Evolutionary conservation across 2,888 invertebrate genomes (phyloP), one percentile per base, ranked within the genome.

Genomic region (Stegana nigrithorax): DNA sequence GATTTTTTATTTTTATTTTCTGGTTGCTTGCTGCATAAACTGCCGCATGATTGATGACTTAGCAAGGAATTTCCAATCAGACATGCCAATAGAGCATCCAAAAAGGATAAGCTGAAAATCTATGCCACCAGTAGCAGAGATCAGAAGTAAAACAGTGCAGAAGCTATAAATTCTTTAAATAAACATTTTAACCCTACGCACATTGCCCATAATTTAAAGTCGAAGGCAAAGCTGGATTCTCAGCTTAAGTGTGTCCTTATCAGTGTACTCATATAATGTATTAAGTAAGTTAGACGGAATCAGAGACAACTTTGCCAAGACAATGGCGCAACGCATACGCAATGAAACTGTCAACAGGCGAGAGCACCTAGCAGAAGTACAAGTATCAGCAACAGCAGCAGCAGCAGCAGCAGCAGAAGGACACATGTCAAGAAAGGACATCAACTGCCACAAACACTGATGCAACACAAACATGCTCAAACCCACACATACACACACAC

Each of bases 11-110:
- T 67, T 65, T 78, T 70, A n/a, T n/a, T n/a, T n/a, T n/a, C n/a
- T 71, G 66, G 50, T 65, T 61, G 39, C 14, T 39, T 17, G 23
- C 5, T 6, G 0, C 23, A 23, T 23, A 21, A 12, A 51, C 14
- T 63, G 65, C 59, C 72, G 75, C 71, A 80, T 80, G 82, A 80
- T 80, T 80, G 82, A 80, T 80, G 82, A 82, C 68, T 63, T 63
- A 60, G 32, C 42, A 23, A 56, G 36, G 63, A 70, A 70, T 70
- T 68, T 68, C 61, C 65, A 70, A 70, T 68, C 12, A 44, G 19
- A 25, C 39, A 26, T 56, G 17, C 39, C 53, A 53, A 27, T 8
- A 7, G 6, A 6, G 21, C 23, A 36, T 32, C 17, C 12, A 23
- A 36, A 21, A 32, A 47, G 17, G 8, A 14, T 17, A 17, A 44